Conservation (phyloP, 1,140 invertebrate species). For the Zaprionus ghesquierei region DNA sequence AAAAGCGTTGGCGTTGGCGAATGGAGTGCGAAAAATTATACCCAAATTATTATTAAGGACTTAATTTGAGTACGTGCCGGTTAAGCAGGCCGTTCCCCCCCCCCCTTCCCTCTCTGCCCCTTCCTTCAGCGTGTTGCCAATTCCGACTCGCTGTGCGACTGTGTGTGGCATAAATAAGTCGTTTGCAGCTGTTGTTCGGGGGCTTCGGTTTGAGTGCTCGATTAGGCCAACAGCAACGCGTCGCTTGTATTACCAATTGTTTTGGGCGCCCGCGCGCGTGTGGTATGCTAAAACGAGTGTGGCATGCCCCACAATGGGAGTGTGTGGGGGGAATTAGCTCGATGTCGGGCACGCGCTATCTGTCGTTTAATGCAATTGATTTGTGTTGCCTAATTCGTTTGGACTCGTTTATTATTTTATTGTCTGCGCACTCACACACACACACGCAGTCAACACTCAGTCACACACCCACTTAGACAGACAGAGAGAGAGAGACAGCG, state of each 20-base stretch:
- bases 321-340: background rate
- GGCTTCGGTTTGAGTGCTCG: conserved; percentile 61
- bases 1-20: too few species aligned
- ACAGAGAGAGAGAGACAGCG: background rate
- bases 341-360: conserved; percentile 53
- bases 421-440: conserved; percentile 9
- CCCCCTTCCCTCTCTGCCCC: background rate
- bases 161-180: conserved; percentile 68
- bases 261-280: conserved; percentile 29
- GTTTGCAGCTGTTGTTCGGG: conserved; percentile 72
- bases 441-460: background rate
- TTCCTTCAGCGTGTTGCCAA: background rate
- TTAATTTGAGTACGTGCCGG: conserved; percentile 42
- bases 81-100: background rate
- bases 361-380: conserved; percentile 75
- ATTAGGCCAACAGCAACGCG: conserved; percentile 31
- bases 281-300: conserved; percentile 24
- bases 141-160: background rate
- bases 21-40: conserved; percentile 13
- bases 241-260: conserved; percentile 49
- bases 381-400: conserved; percentile 71
- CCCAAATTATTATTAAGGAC: conserved; percentile 50
- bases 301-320: conserved; percentile 12
- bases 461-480: background rate
- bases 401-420: conserved; percentile 51